phyloP scores from a whole-genome alignment of 1,140 invertebrate genomes.

The Brevipalpus yothersi region DNA sequence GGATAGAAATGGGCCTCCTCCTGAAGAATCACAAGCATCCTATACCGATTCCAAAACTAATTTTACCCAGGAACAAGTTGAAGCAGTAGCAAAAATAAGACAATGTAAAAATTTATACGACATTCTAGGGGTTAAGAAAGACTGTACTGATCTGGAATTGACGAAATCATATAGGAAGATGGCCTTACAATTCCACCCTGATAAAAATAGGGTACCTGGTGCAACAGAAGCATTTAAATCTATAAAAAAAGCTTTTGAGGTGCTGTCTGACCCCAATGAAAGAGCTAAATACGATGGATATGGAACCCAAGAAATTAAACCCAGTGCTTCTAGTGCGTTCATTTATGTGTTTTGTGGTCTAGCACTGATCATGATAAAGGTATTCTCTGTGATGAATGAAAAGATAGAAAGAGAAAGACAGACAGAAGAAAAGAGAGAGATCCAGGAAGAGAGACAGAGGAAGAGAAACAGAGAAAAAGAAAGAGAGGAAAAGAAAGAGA shows the following conservation, averaged over 20 bases:
- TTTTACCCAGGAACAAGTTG: conserved; percentile 34
- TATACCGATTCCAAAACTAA: conserved; percentile 15
- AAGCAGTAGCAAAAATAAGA: conserved; percentile 40
- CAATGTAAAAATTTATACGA: conserved; percentile 93
- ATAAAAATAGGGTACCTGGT: conserved; percentile 77
- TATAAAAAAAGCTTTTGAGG: conserved; percentile 79
- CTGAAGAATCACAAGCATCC: background rate
- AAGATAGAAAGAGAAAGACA: too few species aligned
- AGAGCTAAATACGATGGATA: conserved; percentile 78
- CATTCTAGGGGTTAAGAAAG: conserved; percentile 67
- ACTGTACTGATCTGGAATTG: conserved; percentile 72
- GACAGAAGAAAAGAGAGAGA: too few species aligned
- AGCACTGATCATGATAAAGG: too few species aligned
- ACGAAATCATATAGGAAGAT: conserved; percentile 93
- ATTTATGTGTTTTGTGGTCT: too few species aligned
- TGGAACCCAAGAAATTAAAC: conserved; percentile 36
- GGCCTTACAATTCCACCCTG: conserved; percentile 84
- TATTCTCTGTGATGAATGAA: too few species aligned
- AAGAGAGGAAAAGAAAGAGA: too few species aligned
- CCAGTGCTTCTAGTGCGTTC: too few species aligned
- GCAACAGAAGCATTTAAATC: conserved; percentile 94
- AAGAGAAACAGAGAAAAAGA: too few species aligned
- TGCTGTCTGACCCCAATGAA: conserved; percentile 76
- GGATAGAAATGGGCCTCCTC: background rate
- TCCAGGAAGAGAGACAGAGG: too few species aligned